Evolutionary conservation across 2,113 vertebrate genomes (phyloP).

Genomic region (Probosciger aterrimus): DNA sequence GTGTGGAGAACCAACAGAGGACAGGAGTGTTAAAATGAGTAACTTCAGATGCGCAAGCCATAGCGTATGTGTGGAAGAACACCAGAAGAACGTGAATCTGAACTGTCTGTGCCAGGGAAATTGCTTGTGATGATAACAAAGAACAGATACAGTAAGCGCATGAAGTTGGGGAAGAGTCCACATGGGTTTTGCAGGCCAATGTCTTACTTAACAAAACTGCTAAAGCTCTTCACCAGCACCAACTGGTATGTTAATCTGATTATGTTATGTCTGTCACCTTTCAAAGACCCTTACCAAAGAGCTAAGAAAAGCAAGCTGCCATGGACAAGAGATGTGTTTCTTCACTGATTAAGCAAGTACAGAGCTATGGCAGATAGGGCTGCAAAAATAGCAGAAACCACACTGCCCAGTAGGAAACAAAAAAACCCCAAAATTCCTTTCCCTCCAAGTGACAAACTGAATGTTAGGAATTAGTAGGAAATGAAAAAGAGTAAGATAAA

Average conservation of each 20-base stretch:
- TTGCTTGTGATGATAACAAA: neutral
- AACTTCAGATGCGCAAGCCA: neutral
- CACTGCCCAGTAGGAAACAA: neutral
- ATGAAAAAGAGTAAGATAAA: neutral
- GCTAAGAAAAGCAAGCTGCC: neutral
- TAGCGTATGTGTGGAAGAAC: fast-evolving
- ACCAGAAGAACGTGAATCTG: neutral
- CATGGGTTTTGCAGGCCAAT: neutral
- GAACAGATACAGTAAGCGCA: neutral
- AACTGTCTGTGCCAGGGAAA: neutral
- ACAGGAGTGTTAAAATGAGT: neutral
- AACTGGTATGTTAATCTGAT: no score
- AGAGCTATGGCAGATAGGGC: neutral
- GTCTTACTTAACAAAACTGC: neutral
- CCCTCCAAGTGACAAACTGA: neutral
- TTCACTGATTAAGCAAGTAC: neutral
- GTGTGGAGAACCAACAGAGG: neutral
- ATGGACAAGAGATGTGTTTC: fast-evolving
- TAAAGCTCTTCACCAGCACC: neutral
- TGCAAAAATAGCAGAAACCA: neutral
- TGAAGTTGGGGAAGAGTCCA: neutral
- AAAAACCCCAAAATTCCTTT: neutral
- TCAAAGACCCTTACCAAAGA: neutral
- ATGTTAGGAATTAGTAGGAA: neutral
- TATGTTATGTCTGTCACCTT: neutral